Evolutionary conservation across 2,797 vertebrate species (phyloP), one percentile per base, ranked within the genome.

Genomic region (Mus caroli): DNA sequence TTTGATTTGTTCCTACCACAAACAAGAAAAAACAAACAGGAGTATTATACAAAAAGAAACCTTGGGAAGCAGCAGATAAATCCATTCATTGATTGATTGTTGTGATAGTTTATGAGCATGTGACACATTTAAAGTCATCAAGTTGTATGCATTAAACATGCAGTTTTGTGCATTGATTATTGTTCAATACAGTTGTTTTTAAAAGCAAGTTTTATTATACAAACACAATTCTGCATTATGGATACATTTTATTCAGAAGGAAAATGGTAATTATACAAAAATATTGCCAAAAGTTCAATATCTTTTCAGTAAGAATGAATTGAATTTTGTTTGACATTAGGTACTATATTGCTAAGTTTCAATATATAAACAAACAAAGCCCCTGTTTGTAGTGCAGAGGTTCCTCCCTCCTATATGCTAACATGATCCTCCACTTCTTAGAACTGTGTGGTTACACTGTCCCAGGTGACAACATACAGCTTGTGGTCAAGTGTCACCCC

Each of bases 191-290:
- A 60, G 40, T 43, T 75, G 20, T 31, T 82, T 75, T 24, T n/a
- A 73, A 77, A 80, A 83, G 26, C 40, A 91, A 46, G n/a, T 62
- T 67, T 69, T 79, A 90, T 15, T 88, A 80, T 52, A 3, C 17
- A 64, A 88, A 88, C 71, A 80, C 10, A 88, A 76, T 76, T 87
- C 7, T 88, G n/a, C 28, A 50, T 80, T 77, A 73, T 37, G 43
- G 69, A 80, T 88, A 75, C 58, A 37, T 62, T 43, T 6, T 71
- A 54, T 86, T 93, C 83, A 78, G 31, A 85, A 26, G 37, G 2
- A 60, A 95, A 92, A 69, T 26, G 3, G 78, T 52, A 89, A 84
- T 79, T 62, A 84, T 46, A 82, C 4, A 87, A 73, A 94, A 82
- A 76, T 34, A 64, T 90, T 79, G 10, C 75, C 34, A 58, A 50